Percentiles rank a stretch among this genome's conserved stretches.
Conservation (phyloP, 2,888 invertebrate genomes). For the Tinea pellionella region DNA sequence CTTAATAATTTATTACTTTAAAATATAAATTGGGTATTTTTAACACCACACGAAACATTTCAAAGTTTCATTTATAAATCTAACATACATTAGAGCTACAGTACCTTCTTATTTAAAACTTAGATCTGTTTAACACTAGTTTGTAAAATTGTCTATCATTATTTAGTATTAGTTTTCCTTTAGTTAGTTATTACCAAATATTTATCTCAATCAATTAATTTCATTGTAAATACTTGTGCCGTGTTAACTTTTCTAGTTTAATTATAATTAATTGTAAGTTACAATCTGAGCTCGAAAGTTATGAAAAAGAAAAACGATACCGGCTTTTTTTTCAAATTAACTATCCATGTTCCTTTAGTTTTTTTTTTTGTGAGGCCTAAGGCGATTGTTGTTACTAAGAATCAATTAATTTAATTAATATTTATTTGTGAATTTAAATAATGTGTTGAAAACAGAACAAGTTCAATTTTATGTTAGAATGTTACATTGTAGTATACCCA, state of each 20-base stretch:
- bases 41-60: neutral
- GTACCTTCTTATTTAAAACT: neutral
- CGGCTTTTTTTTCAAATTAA: neutral
- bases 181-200: conserved; percentile 52
- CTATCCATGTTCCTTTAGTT: neutral
- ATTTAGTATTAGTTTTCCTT: neutral
- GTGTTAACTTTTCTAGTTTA: neutral
- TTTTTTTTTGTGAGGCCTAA: neutral
- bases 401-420: neutral
- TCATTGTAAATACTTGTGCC: conserved; percentile 46
- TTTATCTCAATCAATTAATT: conserved; percentile 37
- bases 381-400: neutral
- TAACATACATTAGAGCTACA: neutral
- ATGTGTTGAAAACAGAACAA: neutral
- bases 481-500: conserved; percentile 7
- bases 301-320: neutral
- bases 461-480: neutral
- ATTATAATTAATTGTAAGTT: neutral
- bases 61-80: neutral
- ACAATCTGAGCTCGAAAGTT: neutral
- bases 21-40: neutral
- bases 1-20: neutral
- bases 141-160: conserved; percentile 5
- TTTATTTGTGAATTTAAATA: neutral
- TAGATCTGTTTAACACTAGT: neutral